Evolutionary conservation across 2,888 invertebrate genomes (phyloP).

Genomic region (Drosophila vallismaia): DNA sequence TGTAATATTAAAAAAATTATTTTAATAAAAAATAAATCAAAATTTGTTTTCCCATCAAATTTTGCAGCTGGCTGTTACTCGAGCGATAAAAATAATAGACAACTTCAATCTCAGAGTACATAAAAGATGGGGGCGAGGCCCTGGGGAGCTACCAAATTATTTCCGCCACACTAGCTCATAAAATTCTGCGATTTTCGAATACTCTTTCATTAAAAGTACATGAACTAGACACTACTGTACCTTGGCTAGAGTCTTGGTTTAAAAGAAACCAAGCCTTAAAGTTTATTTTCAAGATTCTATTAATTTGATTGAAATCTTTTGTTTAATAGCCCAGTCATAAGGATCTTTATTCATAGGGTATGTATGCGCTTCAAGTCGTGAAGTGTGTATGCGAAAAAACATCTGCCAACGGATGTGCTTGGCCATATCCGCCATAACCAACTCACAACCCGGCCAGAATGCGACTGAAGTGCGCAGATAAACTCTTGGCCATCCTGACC

Average conservation of each 20-base stretch:
- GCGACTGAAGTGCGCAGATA: conserved; percentile 68
- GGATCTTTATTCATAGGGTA: neutral
- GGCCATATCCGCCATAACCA: conserved; percentile 48
- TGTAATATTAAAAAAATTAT: too few species aligned
- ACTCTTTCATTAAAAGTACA: neutral
- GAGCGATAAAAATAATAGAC: conserved; percentile 74
- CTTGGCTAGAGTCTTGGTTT: too few species aligned
- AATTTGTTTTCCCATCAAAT: neutral
- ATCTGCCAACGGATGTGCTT: conserved; percentile 70
- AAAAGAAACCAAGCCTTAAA: too few species aligned
- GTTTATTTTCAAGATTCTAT: too few species aligned
- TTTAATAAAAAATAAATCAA: too few species aligned
- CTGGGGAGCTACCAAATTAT: conserved; percentile 64
- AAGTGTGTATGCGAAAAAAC: conserved; percentile 59
- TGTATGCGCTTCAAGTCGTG: conserved; percentile 9
- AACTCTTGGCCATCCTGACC: conserved; percentile 46
- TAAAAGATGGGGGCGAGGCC: conserved; percentile 8
- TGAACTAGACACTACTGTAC: too few species aligned
- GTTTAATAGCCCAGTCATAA: neutral
- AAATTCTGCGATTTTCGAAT: neutral
- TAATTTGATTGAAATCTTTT: neutral
- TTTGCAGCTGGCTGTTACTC: conserved; percentile 51
- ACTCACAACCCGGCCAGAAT: conserved; percentile 17
- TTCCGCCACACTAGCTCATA: conserved; percentile 76
- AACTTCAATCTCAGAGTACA: conserved; percentile 71